Conservation (phyloP, 2,113 vertebrate genomes). For the Forbesichthys agassizii region DNA sequence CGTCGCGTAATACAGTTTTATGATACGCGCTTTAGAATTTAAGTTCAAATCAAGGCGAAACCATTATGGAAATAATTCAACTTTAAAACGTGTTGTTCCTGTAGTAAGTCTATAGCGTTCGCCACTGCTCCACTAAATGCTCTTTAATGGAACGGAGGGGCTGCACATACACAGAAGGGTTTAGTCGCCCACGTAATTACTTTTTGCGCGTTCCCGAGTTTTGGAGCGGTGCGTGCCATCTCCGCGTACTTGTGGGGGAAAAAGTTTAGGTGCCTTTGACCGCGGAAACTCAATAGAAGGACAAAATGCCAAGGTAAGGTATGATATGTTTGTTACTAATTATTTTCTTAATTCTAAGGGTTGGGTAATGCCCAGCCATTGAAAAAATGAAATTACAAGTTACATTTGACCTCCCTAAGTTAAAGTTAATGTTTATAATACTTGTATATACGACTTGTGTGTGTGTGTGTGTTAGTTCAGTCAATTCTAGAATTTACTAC, state of each 20-base stretch:
- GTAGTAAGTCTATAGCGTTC: neutral
- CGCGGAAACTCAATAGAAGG: slow-evolving; percentile 27
- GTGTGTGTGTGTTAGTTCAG: no score
- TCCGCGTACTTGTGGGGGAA: slow-evolving; percentile 48
- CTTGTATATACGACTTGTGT: no score
- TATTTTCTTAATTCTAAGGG: neutral
- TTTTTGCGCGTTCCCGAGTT: slow-evolving; percentile 59
- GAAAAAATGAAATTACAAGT: no score
- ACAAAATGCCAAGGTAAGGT: slow-evolving; percentile 60
- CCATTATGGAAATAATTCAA: neutral
- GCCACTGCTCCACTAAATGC: neutral
- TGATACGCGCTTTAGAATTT: no score
- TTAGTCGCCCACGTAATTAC: slow-evolving; percentile 10
- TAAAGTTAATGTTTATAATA: no score
- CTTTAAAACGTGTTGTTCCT: neutral
- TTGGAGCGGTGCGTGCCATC: slow-evolving; percentile 66
- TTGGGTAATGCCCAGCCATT: neutral
- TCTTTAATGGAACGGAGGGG: no score
- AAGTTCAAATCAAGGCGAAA: neutral
- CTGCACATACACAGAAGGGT: neutral
- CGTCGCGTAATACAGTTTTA: no score
- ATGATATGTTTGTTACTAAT: neutral
- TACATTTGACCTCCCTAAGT: no score
- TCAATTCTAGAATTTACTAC: no score
- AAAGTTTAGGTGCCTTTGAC: slow-evolving; percentile 11